Evolutionary conservation across 2,797 vertebrate species (phyloP), one percentile per base, ranked within the genome.

Genomic region (Danio kyathit): DNA sequence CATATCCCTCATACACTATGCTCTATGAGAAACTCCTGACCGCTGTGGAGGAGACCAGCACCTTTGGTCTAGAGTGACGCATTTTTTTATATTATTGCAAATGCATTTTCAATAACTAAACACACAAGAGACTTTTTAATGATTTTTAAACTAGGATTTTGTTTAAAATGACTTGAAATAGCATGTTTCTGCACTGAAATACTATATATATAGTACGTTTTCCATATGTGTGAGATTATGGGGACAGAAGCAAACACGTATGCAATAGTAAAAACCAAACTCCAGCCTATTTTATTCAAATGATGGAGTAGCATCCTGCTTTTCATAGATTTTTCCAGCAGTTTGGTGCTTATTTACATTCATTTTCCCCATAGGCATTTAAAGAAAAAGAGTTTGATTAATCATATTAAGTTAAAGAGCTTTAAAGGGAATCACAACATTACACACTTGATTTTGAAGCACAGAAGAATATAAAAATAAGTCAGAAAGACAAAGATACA

Each of bases 1-100:
- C 97, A 0, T 99, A 99, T 86, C 96, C 97, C 4, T 98, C 98
- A 0, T 97, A 97, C 91, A 96, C 96, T 79, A 96, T 97, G 95
- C 91, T 99, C 76, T 96, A 97, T 52, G 98, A 99, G 88, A 99
- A 99, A 90, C 90, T 99, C 80, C 91, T 99, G 85, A 95, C 96
- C 21, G 98, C 97, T 8, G 98, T 99, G 89, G 98, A 99, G 94
- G 98, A 99, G 92, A 99, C 98, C 82, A 99, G 97, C 92, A 99
- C 97, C 69, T 96, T 96, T 90, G 96, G 96, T 90, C 94, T 96
- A 83, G 96, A 96, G 90, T 96, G 88, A 96, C 85, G 83, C 9
- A 79, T 78, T 29, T 63, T 46, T 44, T 56, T 74, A 44, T 6
- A 57, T 59, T 29, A 21, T 38, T 74, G 73, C 80, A 71, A 29